phyloP scores from a whole-genome alignment of 2,113 vertebrate species.

The Chloropsis cyanopogon region DNA sequence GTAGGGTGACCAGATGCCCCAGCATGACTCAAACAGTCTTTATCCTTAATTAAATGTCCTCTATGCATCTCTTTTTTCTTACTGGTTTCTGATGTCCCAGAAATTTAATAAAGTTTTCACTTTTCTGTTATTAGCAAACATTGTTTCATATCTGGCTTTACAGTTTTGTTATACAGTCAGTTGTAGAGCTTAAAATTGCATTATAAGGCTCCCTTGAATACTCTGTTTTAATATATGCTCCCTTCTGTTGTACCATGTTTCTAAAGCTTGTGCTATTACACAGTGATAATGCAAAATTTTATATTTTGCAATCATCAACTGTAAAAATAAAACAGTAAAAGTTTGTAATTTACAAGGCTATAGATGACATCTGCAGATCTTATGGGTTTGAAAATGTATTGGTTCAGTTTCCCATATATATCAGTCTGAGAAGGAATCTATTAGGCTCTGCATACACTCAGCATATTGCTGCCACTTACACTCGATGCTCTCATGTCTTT shows the following conservation, averaged over 20 bases:
- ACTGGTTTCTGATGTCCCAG: background rate
- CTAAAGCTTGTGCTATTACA: constrained; percentile 40
- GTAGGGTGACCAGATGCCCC: constrained; percentile 13
- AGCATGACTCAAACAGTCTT: constrained; percentile 5
- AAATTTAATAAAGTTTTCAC: constrained; percentile 34
- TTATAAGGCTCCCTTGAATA: constrained; percentile 45
- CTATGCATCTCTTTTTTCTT: background rate
- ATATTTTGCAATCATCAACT: constrained; percentile 57
- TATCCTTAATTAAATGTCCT: constrained; percentile 36
- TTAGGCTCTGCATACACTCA: background rate
- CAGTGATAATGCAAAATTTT: constrained; percentile 48
- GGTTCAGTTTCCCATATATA: constrained; percentile 7
- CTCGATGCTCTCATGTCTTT: background rate
- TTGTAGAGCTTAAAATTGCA: constrained; percentile 27
- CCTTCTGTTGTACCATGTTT: constrained; percentile 13
- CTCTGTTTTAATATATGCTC: constrained; percentile 32
- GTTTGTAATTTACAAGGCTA: constrained; percentile 61
- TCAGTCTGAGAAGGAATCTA: constrained; percentile 18
- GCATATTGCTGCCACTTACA: constrained; percentile 45
- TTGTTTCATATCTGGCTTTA: constrained; percentile 35
- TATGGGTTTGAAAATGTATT: constrained; percentile 40
- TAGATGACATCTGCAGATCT: constrained; percentile 60
- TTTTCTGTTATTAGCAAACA: constrained; percentile 53
- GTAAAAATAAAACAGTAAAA: constrained; percentile 59
- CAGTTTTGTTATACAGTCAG: constrained; percentile 56